Base-by-base conservation (phyloP, 2,113 vertebrate genomes). In the Regulus satrapa region DNA sequence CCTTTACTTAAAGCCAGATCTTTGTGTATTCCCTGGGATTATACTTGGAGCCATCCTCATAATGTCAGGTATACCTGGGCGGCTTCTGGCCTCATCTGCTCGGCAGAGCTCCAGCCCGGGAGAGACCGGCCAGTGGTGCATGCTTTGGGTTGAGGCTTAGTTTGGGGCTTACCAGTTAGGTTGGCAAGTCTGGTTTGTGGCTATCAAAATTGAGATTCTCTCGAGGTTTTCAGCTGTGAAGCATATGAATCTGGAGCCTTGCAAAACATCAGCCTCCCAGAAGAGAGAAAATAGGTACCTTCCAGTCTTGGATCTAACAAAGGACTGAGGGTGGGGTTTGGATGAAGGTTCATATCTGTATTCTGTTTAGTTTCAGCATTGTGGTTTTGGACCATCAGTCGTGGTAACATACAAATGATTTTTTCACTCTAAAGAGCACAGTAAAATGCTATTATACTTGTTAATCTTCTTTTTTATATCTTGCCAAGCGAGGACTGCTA, bases 401-500 rank as follows among this genome's bases (percentile, higher is more conserved):
- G 89, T 94, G 93, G 95, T 92, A 92, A 84, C 75, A 91, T 84
- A 91, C 87, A 95, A 94, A 92, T 94, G 85, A 66, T 87, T 95
- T 97, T 97, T 94, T 97, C 45, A 45, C 89, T 96, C 73, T 84
- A 71, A 94, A 94, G 69, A 94, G 73, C 45, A 46, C 54, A 45
- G 89, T 94, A 87, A 92, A 97, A 94, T 68, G 74, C 73, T 96
- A 95, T 87, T 89, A 93, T 85, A 94, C 91, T 95, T 95, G 92
- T 83, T 96, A 96, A 97, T 95, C 91, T 94, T 72, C 80, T 95
- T 92, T 95, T 95, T 96, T 83, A 94, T 95, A 95, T 71, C 82
- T 76, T 95, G 90, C 94, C 92, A 96, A 90, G 73, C 67, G 55
- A 84, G 87, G 52, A 85, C 73, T 85, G 90, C 77, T 90, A 36